Evolutionary conservation across 1,140 invertebrate species (phyloP).

Genomic region (Drosophila tsacasi): DNA sequence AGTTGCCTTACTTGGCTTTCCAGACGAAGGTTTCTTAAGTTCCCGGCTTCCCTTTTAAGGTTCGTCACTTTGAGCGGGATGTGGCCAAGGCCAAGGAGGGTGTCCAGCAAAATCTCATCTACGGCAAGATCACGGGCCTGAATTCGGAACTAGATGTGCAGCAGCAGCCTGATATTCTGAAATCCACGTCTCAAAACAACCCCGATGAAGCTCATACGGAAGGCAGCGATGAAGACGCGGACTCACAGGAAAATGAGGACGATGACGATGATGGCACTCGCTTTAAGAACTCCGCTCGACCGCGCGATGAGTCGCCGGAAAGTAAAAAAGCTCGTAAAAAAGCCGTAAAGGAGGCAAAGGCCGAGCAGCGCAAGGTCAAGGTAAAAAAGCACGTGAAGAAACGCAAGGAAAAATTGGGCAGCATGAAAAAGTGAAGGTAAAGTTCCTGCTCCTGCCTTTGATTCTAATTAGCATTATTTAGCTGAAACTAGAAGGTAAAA

Average conservation of each 20-base stretch:
- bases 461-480: conserved; percentile 10
- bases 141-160: conserved; percentile 92
- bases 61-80: conserved; percentile 96
- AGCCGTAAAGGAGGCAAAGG: conserved; percentile 93
- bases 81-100: conserved; percentile 92
- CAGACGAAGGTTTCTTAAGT: not conserved
- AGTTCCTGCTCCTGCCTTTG: not conserved
- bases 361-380: conserved; percentile 96
- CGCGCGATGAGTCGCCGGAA: conserved; percentile 94
- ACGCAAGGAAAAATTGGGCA: conserved; percentile 89
- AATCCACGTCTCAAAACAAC: conserved; percentile 4
- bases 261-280: conserved; percentile 87
- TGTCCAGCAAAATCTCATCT: conserved; percentile 90
- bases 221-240: conserved; percentile 85
- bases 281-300: conserved; percentile 90
- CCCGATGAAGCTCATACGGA: conserved; percentile 84
- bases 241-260: conserved; percentile 68
- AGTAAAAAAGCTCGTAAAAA: conserved; percentile 95
- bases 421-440: conserved; percentile 76
- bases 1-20: not conserved
- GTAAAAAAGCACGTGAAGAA: conserved; percentile 99
- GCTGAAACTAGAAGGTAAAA: not conserved
- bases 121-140: conserved; percentile 94
- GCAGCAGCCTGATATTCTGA: conserved; percentile 86
- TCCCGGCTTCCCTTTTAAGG: conserved; percentile 85